Base-by-base conservation (phyloP, 2,113 vertebrate genomes). In the Blennius ocellaris region DNA sequence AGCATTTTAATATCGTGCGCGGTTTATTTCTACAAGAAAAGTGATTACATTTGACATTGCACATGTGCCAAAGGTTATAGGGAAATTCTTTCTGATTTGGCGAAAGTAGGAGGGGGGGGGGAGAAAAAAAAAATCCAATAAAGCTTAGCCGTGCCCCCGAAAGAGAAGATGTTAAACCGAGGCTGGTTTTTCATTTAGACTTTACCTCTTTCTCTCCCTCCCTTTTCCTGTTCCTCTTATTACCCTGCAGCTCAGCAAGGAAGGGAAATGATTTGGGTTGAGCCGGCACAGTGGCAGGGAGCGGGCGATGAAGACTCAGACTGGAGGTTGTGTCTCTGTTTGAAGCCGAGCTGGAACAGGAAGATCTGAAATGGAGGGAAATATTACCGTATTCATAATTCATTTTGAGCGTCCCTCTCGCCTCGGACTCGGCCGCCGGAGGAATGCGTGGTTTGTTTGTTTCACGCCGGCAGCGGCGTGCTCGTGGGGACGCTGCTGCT, bases 121-220 rank as follows among this genome's bases (percentile, higher is more conserved):
- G n/a, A 44, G 12, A 48, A 49, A 72, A 72, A 77, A 84, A 78
- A 85, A 92, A 92, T 93, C 86, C 84, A 92, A 93, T 92, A 91
- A 88, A 89, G 88, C 86, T 88, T 78, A 90, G 84, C 83, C 10
- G 73, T 89, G 91, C 82, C 86, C 85, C 74, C 81, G 90, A 88
- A 86, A 87, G 78, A 79, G 87, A 72, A 75, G 86, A 89, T 82
- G 86, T 90, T 92, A 93, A 93, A 92, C 78, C 64, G 50, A 80
- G 78, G 84, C 85, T 81, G 86, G 71, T 89, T 89, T 90, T 91
- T 92, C 89, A 91, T 92, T 91, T 90, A 82, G 70, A 80, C 76
- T 81, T 81, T 68, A 59, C 77, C 82, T 84, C 63, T 73, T 87
- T 74, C 59, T 52, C 73, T 79, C 44, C 67, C 73, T 80, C 82